Evolutionary conservation across 1,140 invertebrate genomes (phyloP).

Genomic region (Aphidius ervi): DNA sequence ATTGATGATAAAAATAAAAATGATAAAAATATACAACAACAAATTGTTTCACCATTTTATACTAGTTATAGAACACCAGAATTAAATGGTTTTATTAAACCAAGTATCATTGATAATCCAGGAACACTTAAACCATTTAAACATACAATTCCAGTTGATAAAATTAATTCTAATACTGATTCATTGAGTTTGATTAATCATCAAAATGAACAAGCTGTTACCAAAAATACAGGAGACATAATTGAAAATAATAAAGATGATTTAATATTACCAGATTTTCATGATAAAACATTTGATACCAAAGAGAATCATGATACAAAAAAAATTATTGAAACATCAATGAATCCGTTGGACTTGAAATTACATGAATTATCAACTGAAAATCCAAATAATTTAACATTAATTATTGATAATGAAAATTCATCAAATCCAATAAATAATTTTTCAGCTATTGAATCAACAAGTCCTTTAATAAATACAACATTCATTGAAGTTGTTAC

Average conservation of each 20-base stretch:
- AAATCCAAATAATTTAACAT: neutral
- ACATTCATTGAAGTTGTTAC: conserved; percentile 45
- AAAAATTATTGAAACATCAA: neutral
- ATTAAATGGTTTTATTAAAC: conserved; percentile 42
- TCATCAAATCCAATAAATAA: too few relatives aligned
- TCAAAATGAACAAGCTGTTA: neutral
- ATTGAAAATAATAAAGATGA: neutral
- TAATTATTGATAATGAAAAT: too few relatives aligned
- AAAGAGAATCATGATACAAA: neutral
- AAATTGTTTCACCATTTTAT: conserved; percentile 53
- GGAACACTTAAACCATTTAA: conserved; percentile 48
- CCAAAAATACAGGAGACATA: neutral
- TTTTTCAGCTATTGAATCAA: neutral
- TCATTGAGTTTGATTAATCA: conserved; percentile 1
- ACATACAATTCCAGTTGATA: conserved; percentile 66
- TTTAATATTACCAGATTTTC: too few relatives aligned
- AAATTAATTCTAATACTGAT: conserved; percentile 50
- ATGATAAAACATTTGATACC: neutral
- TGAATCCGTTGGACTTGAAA: too few relatives aligned
- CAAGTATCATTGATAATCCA: conserved; percentile 40
- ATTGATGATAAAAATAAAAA: conserved; percentile 18
- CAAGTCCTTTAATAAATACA: conserved; percentile 28
- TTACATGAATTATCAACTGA: neutral
- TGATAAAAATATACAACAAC: conserved; percentile 20
- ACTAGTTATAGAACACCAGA: conserved; percentile 65